Evolutionary conservation across 1,140 invertebrate species (phyloP).

Genomic region (Cydia amplana): DNA sequence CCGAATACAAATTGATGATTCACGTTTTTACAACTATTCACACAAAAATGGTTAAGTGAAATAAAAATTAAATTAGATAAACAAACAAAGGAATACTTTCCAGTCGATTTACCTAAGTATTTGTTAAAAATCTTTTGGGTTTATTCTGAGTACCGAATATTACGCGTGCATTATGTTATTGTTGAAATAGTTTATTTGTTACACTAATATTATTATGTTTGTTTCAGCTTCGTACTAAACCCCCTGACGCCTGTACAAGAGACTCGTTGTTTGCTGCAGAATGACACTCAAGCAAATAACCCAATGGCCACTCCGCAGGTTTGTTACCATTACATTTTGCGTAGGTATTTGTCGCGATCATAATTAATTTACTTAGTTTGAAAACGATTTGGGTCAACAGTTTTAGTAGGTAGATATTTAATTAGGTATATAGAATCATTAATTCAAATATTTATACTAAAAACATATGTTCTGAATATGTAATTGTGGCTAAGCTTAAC

Average conservation of each 20-base stretch:
- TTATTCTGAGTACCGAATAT: too few relatives aligned
- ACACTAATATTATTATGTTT: slow-evolving; percentile 41
- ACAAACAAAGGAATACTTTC: not conserved
- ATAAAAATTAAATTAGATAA: too few relatives aligned
- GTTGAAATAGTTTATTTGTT: too few relatives aligned
- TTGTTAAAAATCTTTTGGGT: too few relatives aligned
- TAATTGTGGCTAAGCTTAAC: not conserved
- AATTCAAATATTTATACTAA: not conserved
- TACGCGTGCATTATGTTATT: too few relatives aligned
- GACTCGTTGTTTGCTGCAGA: slow-evolving; percentile 94
- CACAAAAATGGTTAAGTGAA: not conserved
- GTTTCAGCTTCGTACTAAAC: slow-evolving; percentile 91
- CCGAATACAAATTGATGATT: slow-evolving; percentile 13
- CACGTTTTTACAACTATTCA: slow-evolving; percentile 2
- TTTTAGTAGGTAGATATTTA: too few relatives aligned
- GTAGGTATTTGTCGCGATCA: too few relatives aligned
- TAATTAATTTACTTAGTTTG: too few relatives aligned
- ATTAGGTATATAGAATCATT: too few relatives aligned
- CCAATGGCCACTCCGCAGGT: slow-evolving; percentile 88
- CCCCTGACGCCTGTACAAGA: slow-evolving; percentile 95
- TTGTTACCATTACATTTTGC: not conserved
- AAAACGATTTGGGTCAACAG: too few relatives aligned
- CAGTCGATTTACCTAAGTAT: not conserved
- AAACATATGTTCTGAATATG: not conserved
- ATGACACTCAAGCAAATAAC: slow-evolving; percentile 93